Conservation (phyloP, 2,888 invertebrate species). For the Atherix ibis region DNA sequence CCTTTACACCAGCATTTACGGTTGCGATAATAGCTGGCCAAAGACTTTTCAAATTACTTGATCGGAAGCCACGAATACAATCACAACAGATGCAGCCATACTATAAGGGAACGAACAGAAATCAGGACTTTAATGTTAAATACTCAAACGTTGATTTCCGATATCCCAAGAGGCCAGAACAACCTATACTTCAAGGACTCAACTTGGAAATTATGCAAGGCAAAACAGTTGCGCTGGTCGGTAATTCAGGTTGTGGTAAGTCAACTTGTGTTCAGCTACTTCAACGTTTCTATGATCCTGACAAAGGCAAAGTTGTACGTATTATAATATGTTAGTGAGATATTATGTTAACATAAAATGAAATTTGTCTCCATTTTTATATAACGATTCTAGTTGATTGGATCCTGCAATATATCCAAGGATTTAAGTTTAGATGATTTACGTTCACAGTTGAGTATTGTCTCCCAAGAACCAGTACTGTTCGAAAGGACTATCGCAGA, state of each 20-base stretch:
- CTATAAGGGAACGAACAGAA: no score
- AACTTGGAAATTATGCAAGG: conserved; percentile 49
- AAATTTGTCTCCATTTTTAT: not conserved
- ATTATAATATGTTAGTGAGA: not conserved
- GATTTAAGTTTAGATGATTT: conserved; percentile 43
- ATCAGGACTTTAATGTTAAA: conserved; percentile 20
- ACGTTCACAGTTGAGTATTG: conserved; percentile 65
- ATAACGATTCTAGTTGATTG: conserved; percentile 26
- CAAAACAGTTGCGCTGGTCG: conserved; percentile 56
- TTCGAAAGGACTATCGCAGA: conserved; percentile 77
- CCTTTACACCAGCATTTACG: conserved; percentile 60
- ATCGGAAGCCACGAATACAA: conserved; percentile 38
- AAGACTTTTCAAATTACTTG: conserved; percentile 46
- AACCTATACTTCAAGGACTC: conserved; percentile 53
- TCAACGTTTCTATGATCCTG: conserved; percentile 64
- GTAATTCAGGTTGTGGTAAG: conserved; percentile 64
- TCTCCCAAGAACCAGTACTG: conserved; percentile 80
- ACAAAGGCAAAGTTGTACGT: conserved; percentile 42
- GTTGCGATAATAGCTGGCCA: conserved; percentile 51
- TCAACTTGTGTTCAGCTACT: conserved; percentile 65
- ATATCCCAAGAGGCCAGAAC: conserved; percentile 65
- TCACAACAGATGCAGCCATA: conserved; percentile 33
- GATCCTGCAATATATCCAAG: conserved; percentile 38
- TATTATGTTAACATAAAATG: not conserved
- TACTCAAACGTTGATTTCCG: conserved; percentile 54